A percentile compares a stretch with the other conserved stretches of the same genome.
Conservation (phyloP, 2,888 invertebrate species). For the Spisula subtruncata region DNA sequence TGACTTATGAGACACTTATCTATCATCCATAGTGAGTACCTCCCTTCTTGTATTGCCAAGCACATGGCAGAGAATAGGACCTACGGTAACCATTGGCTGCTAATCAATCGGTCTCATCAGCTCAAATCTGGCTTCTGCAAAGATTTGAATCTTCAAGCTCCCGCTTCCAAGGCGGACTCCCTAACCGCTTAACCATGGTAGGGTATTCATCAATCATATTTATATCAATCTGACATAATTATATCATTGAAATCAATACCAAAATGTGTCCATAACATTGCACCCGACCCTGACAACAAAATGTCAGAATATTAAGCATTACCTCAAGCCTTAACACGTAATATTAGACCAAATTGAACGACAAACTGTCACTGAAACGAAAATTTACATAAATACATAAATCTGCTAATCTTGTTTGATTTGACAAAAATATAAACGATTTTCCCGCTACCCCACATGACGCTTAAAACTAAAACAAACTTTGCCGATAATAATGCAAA, state of each 20-base stretch:
- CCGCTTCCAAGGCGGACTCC: no score
- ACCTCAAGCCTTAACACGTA: not conserved
- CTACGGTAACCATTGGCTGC: no score
- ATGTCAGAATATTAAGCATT: not conserved
- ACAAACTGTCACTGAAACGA: constrained; percentile 44
- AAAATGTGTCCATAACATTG: not conserved
- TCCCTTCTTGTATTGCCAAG: no score
- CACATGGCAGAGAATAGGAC: no score
- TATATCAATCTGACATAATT: not conserved
- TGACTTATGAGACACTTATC: no score
- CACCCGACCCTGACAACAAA: not conserved
- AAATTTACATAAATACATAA: constrained; percentile 64
- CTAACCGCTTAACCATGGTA: no score
- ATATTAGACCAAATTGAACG: not conserved
- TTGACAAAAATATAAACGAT: constrained; percentile 48
- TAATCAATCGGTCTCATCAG: no score
- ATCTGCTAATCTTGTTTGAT: constrained; percentile 60
- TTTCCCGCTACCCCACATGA: constrained; percentile 69
- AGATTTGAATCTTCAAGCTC: no score
- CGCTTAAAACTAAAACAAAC: constrained; percentile 52
- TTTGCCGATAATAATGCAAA: constrained; percentile 56
- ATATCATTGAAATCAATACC: not conserved
- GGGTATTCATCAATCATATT: no score
- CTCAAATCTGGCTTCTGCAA: no score
- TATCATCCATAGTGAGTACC: no score